Base-by-base conservation (phyloP, 2,797 vertebrate genomes). In the Apodemus agrarius region DNA sequence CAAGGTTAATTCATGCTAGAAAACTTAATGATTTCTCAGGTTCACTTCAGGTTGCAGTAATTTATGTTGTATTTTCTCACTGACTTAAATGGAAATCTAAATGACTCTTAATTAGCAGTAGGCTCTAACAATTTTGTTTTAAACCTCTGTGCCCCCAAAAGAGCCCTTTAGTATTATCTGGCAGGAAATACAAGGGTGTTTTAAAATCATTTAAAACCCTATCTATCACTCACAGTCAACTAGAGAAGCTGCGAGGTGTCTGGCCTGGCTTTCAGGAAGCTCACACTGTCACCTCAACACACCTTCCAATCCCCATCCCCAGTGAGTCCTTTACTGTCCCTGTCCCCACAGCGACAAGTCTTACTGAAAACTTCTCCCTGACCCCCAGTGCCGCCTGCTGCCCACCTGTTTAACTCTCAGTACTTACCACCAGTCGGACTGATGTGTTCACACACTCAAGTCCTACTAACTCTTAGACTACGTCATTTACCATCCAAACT, bases 141-240 rank as follows among this genome's bases (percentile, higher is more conserved):
- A 81, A 93, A 65, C 43, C 46, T 43, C 24, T 40, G 49, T 92
- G 52, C 1, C 17, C 17, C 37, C 37, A 7, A 54, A 80, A 87
- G 67, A 92, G n/a, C 29, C 40, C 26, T 80, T 82, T 49, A 67
- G 59, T 82, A 2, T 89, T 67, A 69, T 75, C 46, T 84, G 57
- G 81, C 40, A 85, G 76, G 61, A 95, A 93, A 91, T 54, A 95
- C 1, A 65, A 83, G 6, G 31, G 80, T 90, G 84, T 88, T 91
- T 93, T 61, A 57, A 91, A 90, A 83, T 78, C 29, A 61, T 75
- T 24, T 67, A 37, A 72, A 67, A 63, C 81, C 43, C 34, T 31
- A 69, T 43, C 24, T 75, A 24, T 59, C 59, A 37, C n/a, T 11
- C 11, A 59, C 0, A 3, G 49, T n/a, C n/a, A 69, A 83, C 26